A percentile compares a stretch with the other conserved stretches of the same genome.
Conservation (phyloP, 1,140 invertebrate species). For the Bombus turneri region DNA sequence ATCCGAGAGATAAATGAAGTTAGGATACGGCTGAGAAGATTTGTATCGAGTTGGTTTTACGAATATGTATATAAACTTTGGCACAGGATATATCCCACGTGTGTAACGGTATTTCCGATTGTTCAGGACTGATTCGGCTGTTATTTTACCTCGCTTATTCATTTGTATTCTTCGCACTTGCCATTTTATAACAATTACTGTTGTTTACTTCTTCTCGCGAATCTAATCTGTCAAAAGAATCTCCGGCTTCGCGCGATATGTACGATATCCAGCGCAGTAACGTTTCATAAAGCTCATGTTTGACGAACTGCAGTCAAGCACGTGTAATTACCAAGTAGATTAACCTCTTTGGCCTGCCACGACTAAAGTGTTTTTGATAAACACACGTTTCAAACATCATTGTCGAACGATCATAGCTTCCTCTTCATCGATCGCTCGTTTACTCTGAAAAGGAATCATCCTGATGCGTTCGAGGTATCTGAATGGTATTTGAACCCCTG, state of each 20-base stretch:
- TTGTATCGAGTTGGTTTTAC: background rate
- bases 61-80: background rate
- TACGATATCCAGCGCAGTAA: no score
- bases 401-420: background rate
- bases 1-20: background rate
- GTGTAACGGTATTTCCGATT: background rate
- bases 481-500: constrained; percentile 10
- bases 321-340: background rate
- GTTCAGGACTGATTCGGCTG: background rate
- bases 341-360: background rate
- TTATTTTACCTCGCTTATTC: no score
- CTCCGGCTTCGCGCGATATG: no score
- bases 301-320: background rate
- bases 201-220: no score
- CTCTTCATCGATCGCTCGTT: background rate
- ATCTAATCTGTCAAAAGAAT: no score
- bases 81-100: background rate
- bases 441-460: background rate
- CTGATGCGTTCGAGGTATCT: background rate
- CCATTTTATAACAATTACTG: no score
- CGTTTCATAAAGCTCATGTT: no score
- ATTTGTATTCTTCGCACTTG: no score
- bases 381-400: background rate
- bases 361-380: background rate
- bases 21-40: background rate